Percentiles rank a stretch among this genome's conserved stretches.
Conservation (phyloP, 2,888 invertebrate genomes). For the Melipona bicolor region DNA sequence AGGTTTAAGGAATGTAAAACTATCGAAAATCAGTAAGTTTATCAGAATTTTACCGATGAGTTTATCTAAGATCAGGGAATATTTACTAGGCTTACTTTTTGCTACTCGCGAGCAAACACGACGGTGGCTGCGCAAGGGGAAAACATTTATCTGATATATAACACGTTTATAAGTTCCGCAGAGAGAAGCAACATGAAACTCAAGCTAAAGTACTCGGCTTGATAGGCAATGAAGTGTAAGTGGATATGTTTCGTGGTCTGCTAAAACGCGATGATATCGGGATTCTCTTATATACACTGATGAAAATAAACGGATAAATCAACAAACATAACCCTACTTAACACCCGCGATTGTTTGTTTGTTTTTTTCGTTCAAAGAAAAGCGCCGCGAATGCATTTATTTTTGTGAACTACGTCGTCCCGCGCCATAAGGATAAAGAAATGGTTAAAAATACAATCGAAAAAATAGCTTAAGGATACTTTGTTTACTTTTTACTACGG, state of each 20-base stretch:
- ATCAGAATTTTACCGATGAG: conserved; percentile 59
- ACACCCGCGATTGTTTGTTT: conserved; percentile 30
- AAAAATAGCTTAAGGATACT: conserved; percentile 31
- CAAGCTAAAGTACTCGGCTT: conserved; percentile 68
- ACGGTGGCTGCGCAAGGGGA: conserved; percentile 52
- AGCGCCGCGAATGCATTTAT: conserved; percentile 33
- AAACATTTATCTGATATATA: conserved; percentile 73
- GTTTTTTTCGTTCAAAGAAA: conserved; percentile 11
- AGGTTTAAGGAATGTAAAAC: neutral
- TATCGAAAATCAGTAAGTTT: conserved; percentile 34
- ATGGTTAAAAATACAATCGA: conserved; percentile 61
- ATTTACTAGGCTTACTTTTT: conserved; percentile 62
- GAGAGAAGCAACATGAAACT: conserved; percentile 69
- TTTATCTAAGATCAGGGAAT: conserved; percentile 66
- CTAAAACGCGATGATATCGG: conserved; percentile 70
- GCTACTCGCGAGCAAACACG: conserved; percentile 69
- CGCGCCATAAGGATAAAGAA: conserved; percentile 40
- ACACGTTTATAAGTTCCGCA: conserved; percentile 65
- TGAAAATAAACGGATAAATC: conserved; percentile 64
- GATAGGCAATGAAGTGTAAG: conserved; percentile 73
- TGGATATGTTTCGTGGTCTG: conserved; percentile 71
- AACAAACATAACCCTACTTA: conserved; percentile 51
- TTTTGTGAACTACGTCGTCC: conserved; percentile 38
- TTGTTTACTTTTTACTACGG: neutral
- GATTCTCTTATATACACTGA: conserved; percentile 34